Evolutionary conservation across 2,113 vertebrate species (phyloP).

Genomic region (Gobio gobio): DNA sequence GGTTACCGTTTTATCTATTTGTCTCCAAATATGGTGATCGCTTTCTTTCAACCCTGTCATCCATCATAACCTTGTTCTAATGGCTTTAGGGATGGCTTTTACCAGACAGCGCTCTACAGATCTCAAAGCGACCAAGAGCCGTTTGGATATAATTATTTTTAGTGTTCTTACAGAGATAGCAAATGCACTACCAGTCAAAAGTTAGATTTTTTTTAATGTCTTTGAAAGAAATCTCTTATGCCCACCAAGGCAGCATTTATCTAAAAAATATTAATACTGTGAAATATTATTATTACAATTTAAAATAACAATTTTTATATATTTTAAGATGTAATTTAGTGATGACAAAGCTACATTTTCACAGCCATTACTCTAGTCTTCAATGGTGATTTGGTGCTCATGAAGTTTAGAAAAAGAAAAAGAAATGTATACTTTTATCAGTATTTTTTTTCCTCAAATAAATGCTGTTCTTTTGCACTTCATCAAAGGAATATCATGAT

Average conservation of each 20-base stretch:
- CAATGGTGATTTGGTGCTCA: no score
- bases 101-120: background rate
- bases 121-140: background rate
- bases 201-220: background rate
- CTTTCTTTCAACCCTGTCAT: slow-evolving; percentile 52
- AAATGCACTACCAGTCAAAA: background rate
- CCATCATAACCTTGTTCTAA: slow-evolving; percentile 58
- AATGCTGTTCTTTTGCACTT: no score
- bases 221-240: background rate
- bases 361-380: no score
- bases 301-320: no score
- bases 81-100: slow-evolving; percentile 44
- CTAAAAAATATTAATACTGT: background rate
- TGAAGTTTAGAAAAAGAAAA: no score
- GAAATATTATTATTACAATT: no score
- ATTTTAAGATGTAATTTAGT: no score
- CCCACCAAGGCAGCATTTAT: background rate
- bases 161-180: background rate
- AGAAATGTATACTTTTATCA: no score
- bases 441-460: no score
- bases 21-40: slow-evolving; percentile 59
- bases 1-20: slow-evolving; percentile 56
- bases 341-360: no score
- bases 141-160: background rate
- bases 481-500: no score